Conservation (phyloP, 2,113 vertebrate species). For the Entomyzon cyanotis region DNA sequence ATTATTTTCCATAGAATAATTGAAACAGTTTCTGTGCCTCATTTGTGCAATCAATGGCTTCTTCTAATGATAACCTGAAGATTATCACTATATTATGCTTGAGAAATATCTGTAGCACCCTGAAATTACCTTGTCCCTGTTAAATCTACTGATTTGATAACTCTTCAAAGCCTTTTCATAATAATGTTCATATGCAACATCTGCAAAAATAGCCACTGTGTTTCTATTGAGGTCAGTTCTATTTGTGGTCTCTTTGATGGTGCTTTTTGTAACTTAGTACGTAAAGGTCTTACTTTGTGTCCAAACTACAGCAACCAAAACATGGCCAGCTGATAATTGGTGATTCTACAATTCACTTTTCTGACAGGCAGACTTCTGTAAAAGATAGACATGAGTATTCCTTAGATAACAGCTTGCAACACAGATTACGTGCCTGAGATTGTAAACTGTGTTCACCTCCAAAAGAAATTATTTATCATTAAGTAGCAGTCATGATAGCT, state of each 20-base stretch:
- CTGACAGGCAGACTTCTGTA: neutral
- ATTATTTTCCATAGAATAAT: neutral
- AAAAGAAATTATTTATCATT: neutral
- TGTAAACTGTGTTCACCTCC: neutral
- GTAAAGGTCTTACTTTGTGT: neutral
- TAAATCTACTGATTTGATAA: neutral
- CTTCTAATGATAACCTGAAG: neutral
- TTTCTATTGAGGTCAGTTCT: neutral
- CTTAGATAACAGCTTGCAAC: neutral
- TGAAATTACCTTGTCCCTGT: neutral
- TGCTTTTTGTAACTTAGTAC: neutral
- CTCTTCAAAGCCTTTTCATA: neutral
- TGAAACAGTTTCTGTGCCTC: neutral
- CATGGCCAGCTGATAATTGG: neutral
- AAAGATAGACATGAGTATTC: neutral
- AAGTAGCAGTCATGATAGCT: neutral
- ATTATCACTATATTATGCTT: neutral
- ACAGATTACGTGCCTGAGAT: neutral
- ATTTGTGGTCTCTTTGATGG: neutral
- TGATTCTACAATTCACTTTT: neutral
- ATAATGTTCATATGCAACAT: neutral
- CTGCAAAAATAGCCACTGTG: neutral
- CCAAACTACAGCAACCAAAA: neutral
- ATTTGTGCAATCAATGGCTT: neutral
- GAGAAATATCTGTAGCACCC: neutral